Base-by-base conservation (phyloP, 2,888 invertebrate species). In the Aphodius granarius region DNA sequence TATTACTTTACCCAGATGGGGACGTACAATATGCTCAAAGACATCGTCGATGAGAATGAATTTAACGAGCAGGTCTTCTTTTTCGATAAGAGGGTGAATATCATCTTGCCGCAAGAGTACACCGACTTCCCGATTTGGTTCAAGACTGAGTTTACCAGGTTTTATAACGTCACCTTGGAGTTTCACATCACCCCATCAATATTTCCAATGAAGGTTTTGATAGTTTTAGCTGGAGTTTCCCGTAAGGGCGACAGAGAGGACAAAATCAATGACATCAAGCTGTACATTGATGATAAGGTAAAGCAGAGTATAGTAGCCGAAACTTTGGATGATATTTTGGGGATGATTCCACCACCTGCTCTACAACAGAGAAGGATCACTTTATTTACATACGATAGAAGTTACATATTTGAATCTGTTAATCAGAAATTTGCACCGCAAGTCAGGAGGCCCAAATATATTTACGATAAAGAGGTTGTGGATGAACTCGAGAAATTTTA, bases 401-500 rank as follows among this genome's bases (percentile, higher is more conserved):
- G 80, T n/a, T 79, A 81, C 43, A 76, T 83, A 17, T 85, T 84
- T 75, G 83, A 84, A 76, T 80, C 82, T 13, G 78, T 79, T 13
- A 84, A 84, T 75, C 79, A 80, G 16, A 77, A 78, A 63, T 79
- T 73, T 63, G 75, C 75, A 43, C 78, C 81, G 5, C 16, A 77
- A 6, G 71, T 73, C 16, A 75, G 75, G 19, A 76, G 76, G 23
- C 78, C 82, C 0, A 83, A 81, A 72, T 84, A 83, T 78, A 19
- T 81, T 15, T 85, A 83, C 73, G 78, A 83, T 70, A 79, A 80
- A 75, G 63, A 77, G 1, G 72, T 82, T 15, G 79, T 84, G 6
- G 78, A 77, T 5, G 78, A 83, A 73, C 75, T 85, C 68, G 83
- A 83, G 66, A 71, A 79, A n/a, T 82, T 84, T 73, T 84, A 83